Conservation (phyloP, 1,140 invertebrate genomes). For the Agraylea sexmaculata region DNA sequence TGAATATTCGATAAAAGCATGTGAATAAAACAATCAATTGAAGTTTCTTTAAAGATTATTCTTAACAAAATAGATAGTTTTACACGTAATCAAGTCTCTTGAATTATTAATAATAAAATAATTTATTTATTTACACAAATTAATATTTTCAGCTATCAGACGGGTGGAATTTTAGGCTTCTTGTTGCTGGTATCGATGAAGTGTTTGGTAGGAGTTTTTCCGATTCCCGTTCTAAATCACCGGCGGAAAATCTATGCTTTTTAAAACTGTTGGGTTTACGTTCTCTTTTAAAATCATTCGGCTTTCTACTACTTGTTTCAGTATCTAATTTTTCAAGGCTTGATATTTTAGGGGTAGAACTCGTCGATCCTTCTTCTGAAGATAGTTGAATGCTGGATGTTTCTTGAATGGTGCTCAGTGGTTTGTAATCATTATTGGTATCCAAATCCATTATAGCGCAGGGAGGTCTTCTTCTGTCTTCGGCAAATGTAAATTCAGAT, state of each 20-base stretch:
- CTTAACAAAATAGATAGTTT: not conserved
- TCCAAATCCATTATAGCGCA: conserved; percentile 20
- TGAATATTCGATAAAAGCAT: not conserved
- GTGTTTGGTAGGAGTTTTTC: conserved; percentile 31
- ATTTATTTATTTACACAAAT: too few species aligned
- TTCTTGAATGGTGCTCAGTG: conserved; percentile 20
- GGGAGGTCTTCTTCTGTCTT: conserved; percentile 14
- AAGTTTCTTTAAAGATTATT: not conserved
- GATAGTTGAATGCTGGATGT: conserved; percentile 19
- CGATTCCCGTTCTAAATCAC: conserved; percentile 34
- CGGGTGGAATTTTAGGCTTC: conserved; percentile 32
- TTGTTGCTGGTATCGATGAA: conserved; percentile 31
- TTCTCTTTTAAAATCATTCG: conserved; percentile 24
- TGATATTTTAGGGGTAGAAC: conserved; percentile 15
- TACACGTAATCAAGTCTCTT: too few species aligned
- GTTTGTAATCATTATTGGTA: conserved; percentile 13
- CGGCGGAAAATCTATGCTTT: conserved; percentile 34
- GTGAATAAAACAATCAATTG: not conserved
- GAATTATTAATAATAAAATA: too few species aligned
- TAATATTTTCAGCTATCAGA: conserved; percentile 17
- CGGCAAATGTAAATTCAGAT: conserved; percentile 11
- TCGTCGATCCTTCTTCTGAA: conserved; percentile 18
- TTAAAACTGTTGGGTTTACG: conserved; percentile 28
- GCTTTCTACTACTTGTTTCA: conserved; percentile 15
- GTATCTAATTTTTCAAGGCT: conserved; percentile 20